Base-by-base conservation (phyloP, 2,888 invertebrate genomes). In the Clepsis dumicolana region DNA sequence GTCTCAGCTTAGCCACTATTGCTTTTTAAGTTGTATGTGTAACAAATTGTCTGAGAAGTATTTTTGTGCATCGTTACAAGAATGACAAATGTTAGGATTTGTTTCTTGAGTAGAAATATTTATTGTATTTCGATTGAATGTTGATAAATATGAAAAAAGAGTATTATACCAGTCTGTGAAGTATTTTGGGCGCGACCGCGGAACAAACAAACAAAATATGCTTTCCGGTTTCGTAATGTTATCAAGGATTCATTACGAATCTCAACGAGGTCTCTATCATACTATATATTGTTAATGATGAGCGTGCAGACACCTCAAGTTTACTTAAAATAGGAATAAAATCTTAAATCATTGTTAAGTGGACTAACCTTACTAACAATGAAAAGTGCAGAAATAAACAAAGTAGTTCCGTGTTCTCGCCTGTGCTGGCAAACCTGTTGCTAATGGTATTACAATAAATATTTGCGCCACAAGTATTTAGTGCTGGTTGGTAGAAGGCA, bases 361-460 rank as follows among this genome's bases (percentile, higher is more conserved):
- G 24, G 27, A 27, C 24, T 48, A 21, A 53, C 53, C 25, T 53
- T 53, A 38, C 21, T 16, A 63, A 57, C 62, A 67, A 67, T 62
- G 62, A 56, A 44, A 38, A 67, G 62, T 56, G 56, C 67, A 50
- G 62, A 62, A 52, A 56, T 67, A 62, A 67, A 50, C 35, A 25
- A 41, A 59, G 35, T 67, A 66, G 61, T 66, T 66, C 66, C 66
- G 61, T 32, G 66, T 66, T 66, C 66, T 53, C 60, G 32, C 53
- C 53, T n/a, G 32, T 12, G 57, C 24, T 65, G n/a, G 57, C n/a
- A 44, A 62, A 29, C 24, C 52, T 24, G 59, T 52, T 66, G 56
- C 29, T 44, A 44, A 44, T 44, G 44, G 44, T 44, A 44, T 44
- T 44, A 48, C 48, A 48, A 48, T 48, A 48, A 25, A 54, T 56